Evolutionary conservation across 1,140 invertebrate genomes (phyloP).

Genomic region (Trachymyrmex cornetzi): DNA sequence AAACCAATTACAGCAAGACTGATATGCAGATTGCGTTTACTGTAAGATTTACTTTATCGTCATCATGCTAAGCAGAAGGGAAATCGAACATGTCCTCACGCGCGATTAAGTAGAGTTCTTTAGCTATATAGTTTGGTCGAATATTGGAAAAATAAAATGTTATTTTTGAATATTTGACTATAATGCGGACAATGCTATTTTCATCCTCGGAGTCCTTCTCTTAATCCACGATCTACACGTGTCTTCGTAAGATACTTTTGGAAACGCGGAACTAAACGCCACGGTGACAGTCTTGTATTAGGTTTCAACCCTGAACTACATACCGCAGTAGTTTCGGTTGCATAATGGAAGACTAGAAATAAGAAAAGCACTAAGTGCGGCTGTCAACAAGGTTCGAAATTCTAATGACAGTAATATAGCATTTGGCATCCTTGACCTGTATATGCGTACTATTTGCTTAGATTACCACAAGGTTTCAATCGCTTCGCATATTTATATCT

Average conservation of each 20-base stretch:
- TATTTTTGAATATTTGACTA: background rate
- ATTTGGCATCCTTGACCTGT: constrained; percentile 11
- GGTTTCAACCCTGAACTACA: constrained; percentile 68
- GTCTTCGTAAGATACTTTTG: constrained; percentile 9
- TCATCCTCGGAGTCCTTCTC: background rate
- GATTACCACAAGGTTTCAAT: background rate
- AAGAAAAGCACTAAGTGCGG: constrained; percentile 35
- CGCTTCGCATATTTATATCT: background rate
- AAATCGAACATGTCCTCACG: background rate
- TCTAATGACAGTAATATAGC: constrained; percentile 32
- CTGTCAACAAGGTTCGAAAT: constrained; percentile 37
- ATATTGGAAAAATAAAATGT: background rate
- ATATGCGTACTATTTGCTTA: constrained; percentile 1
- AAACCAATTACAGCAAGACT: constrained; percentile 37
- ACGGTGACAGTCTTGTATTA: constrained; percentile 34
- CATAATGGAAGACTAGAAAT: constrained; percentile 64
- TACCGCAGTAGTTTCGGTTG: constrained; percentile 59
- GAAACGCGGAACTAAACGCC: constrained; percentile 33
- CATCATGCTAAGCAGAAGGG: background rate
- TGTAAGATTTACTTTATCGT: constrained; percentile 22
- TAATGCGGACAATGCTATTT: constrained; percentile 12
- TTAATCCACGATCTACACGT: background rate
- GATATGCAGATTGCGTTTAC: constrained; percentile 32
- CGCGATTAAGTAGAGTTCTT: background rate
- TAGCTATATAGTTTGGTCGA: background rate